phyloP scores from a whole-genome alignment of 2,888 invertebrate genomes.

The Coleophora flavipennella region DNA sequence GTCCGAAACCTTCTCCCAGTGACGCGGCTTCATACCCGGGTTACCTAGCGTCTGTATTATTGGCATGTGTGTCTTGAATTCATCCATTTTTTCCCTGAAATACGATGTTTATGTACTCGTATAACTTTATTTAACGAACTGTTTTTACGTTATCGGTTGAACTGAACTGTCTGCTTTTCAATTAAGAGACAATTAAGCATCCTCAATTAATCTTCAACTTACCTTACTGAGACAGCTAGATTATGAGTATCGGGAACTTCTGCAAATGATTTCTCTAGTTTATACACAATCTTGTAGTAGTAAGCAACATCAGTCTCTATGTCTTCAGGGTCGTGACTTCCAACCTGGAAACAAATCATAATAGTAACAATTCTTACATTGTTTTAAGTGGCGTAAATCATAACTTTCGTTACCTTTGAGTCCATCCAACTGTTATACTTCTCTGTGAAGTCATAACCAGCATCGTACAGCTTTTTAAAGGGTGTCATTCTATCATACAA shows the following conservation, averaged over 20 bases:
- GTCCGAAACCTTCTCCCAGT: constrained; percentile 96
- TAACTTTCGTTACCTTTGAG: constrained; percentile 49
- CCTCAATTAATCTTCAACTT: too few species aligned
- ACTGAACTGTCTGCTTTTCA: too few species aligned
- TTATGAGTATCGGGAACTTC: constrained; percentile 82
- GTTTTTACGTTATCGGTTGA: too few species aligned
- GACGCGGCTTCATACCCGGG: constrained; percentile 91
- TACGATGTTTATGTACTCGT: too few species aligned
- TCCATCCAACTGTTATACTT: constrained; percentile 91
- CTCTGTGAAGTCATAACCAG: constrained; percentile 87
- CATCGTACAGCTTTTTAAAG: constrained; percentile 90
- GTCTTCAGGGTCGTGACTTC: constrained; percentile 88
- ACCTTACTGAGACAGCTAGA: constrained; percentile 76
- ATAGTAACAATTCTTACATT: too few species aligned
- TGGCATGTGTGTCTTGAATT: constrained; percentile 90
- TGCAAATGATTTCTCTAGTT: constrained; percentile 89
- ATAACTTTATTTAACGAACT: too few species aligned
- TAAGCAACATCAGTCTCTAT: constrained; percentile 86
- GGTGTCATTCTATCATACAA: constrained; percentile 86
- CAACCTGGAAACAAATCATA: constrained; percentile 69
- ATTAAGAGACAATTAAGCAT: too few species aligned
- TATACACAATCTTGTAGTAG: constrained; percentile 82
- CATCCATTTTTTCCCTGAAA: constrained; percentile 81
- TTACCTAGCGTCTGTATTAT: constrained; percentile 95
- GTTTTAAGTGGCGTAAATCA: neutral